A percentile compares a stretch with the other conserved stretches of the same genome.
Evolutionary conservation across 1,140 invertebrate species (phyloP).

Genomic region (Lethrus apterus): DNA sequence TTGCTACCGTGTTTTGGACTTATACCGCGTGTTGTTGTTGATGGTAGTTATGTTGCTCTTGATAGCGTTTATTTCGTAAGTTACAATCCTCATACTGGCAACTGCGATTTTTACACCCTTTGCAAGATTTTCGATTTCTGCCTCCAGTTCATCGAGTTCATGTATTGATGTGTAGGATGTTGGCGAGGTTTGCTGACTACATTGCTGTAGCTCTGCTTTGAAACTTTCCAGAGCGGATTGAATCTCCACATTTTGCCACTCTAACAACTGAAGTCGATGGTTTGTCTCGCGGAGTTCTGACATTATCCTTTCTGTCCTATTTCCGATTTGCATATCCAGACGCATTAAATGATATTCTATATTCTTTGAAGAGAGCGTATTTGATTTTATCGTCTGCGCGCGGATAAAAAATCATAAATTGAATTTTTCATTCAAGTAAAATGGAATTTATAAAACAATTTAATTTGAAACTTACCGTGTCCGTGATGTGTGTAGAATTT

Average conservation of each 20-base stretch:
- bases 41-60: constrained; percentile 16
- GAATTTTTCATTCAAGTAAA: no score
- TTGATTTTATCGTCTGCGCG: no score
- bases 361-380: no score
- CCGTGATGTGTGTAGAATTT: no score
- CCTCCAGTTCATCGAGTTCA: background rate
- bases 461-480: no score
- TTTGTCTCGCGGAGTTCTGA: background rate
- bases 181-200: background rate
- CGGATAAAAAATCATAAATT: no score
- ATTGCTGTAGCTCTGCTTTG: background rate
- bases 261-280: constrained; percentile 6
- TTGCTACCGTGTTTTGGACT: background rate
- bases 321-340: background rate
- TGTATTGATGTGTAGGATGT: background rate
- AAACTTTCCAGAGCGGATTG: constrained; percentile 6
- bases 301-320: constrained; percentile 1
- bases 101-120: constrained; percentile 20
- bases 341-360: constrained; percentile 8
- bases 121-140: constrained; percentile 10
- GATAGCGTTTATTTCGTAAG: constrained; percentile 13
- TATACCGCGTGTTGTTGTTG: constrained; percentile 12
- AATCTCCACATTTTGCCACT: constrained; percentile 7
- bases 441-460: no score
- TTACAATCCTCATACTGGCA: constrained; percentile 15